phyloP scores from a whole-genome alignment of 2,888 invertebrate species.

The Liopterus haemorrhoidalis region DNA sequence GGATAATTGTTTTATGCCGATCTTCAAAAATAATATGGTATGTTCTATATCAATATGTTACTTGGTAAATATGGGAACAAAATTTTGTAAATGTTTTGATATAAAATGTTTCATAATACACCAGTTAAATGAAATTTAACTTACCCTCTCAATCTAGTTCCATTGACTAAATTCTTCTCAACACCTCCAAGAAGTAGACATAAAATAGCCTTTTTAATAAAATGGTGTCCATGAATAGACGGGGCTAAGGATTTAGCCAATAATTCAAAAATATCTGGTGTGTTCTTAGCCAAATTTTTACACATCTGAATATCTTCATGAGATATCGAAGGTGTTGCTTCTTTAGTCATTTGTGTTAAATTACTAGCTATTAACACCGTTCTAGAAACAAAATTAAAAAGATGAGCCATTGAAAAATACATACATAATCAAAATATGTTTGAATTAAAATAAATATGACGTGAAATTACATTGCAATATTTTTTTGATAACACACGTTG shows the following conservation, averaged over 20 bases:
- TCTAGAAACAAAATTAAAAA: conserved; percentile 48
- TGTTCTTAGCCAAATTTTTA: conserved; percentile 69
- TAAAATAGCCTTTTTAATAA: conserved; percentile 92
- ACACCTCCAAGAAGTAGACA: conserved; percentile 91
- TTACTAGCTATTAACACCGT: conserved; percentile 93
- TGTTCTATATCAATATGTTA: neutral
- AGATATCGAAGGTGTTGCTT: conserved; percentile 69
- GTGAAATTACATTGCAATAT: too few species aligned
- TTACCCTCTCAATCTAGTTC: conserved; percentile 82
- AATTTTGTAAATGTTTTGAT: conserved; percentile 5
- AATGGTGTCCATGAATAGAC: conserved; percentile 95
- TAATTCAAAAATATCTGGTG: conserved; percentile 78
- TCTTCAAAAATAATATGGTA: too few species aligned
- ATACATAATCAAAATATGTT: too few species aligned
- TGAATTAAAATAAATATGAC: too few species aligned
- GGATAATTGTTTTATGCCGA: too few species aligned
- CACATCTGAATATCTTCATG: conserved; percentile 85
- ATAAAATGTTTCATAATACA: neutral
- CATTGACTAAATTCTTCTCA: conserved; percentile 88
- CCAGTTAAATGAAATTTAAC: conserved; percentile 24
- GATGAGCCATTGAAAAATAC: too few species aligned
- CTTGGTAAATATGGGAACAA: neutral
- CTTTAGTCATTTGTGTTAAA: conserved; percentile 83
- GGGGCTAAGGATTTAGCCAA: conserved; percentile 91
- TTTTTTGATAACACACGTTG: too few species aligned